These are phyloP conservation scores for Lemur catta DNA, from an alignment of 2,797 vertebrate species.

Conservation along the genomic window DNA sequence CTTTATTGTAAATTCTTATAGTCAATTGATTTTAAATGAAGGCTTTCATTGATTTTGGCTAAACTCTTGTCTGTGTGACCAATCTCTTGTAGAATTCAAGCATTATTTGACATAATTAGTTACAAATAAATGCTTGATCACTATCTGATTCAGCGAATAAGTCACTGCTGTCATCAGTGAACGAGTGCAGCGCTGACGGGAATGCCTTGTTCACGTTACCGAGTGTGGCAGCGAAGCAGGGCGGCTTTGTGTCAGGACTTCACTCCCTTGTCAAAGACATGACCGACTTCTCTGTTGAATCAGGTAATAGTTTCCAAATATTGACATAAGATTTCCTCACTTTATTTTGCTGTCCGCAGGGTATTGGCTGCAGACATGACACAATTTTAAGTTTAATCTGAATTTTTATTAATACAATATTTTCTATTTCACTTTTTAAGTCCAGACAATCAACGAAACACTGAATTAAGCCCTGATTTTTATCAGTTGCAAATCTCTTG, in stretches of 20 bases:
- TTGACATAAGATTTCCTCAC: background rate
- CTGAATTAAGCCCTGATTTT: background rate
- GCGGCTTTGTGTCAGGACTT: accelerated
- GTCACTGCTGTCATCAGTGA: too few species aligned
- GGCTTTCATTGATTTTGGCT: background rate
- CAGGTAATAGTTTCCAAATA: background rate
- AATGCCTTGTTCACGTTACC: background rate
- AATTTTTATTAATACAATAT: background rate
- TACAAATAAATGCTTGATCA: background rate
- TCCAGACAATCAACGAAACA: too few species aligned
- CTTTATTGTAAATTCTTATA: background rate
- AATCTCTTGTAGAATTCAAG: background rate
- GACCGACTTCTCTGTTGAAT: background rate
- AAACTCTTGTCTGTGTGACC: background rate
- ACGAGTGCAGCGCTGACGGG: background rate
- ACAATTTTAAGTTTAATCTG: background rate
- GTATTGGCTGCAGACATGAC: background rate
- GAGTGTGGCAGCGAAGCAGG: too few species aligned
- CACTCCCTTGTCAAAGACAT: background rate
- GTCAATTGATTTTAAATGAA: background rate
- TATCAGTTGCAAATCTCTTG: background rate
- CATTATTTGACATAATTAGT: background rate
- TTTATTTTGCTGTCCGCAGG: background rate
- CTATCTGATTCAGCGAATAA: background rate
- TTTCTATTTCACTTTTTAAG: background rate